phyloP scores from a whole-genome alignment of 2,888 invertebrate genomes.

The Leistus spinibarbis region DNA sequence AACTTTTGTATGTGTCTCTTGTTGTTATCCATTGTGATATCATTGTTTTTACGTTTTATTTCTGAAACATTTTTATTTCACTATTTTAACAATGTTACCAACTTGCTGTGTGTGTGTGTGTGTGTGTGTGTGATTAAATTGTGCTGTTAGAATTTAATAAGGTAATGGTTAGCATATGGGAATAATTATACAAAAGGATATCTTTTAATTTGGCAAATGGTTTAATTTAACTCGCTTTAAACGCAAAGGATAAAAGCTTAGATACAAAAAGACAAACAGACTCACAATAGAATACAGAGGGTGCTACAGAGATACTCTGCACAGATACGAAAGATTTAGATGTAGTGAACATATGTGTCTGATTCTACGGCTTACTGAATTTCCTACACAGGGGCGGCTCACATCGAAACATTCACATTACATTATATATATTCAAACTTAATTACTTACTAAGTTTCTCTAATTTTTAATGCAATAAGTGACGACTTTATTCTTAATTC shows the following conservation, averaged over 20 bases:
- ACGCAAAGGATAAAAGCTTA: neutral
- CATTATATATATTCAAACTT: too few relatives aligned
- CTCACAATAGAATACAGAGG: neutral
- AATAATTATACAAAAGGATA: neutral
- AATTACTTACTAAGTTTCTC: too few relatives aligned
- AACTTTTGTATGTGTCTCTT: constrained; percentile 18
- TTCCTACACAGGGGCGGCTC: neutral
- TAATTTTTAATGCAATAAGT: too few relatives aligned
- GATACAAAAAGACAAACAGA: too few relatives aligned
- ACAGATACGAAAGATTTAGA: neutral
- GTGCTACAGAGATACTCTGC: neutral
- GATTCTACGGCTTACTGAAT: neutral
- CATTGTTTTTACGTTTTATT: constrained; percentile 8
- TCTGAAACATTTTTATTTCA: neutral
- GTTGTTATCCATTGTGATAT: constrained; percentile 13
- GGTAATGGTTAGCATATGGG: neutral
- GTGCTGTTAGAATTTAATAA: too few relatives aligned
- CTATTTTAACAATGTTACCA: too few relatives aligned
- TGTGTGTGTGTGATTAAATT: too few relatives aligned
- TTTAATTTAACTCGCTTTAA: too few relatives aligned
- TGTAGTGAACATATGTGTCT: neutral
- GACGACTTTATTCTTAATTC: too few relatives aligned
- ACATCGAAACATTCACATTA: too few relatives aligned
- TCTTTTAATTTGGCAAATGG: neutral
- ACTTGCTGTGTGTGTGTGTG: too few relatives aligned